These are phyloP conservation scores for Solenopsis fugax DNA, from an alignment of 1,140 invertebrate species.

Conservation along the genomic window DNA sequence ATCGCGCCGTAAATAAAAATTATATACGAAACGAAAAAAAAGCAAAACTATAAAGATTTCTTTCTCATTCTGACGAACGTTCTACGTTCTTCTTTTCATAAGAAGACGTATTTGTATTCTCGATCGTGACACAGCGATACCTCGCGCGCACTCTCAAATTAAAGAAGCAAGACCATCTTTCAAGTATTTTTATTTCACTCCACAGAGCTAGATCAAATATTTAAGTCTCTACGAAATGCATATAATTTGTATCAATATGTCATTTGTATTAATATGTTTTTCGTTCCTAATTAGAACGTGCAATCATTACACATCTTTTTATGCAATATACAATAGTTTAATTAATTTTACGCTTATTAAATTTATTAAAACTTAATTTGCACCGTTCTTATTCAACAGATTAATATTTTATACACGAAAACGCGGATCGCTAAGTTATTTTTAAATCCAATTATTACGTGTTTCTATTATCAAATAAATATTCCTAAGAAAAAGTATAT, in stretches of 20 bases:
- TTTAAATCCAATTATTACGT: neutral
- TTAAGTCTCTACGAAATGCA: neutral
- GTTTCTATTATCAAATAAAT: too few species aligned
- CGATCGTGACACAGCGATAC: conserved; percentile 45
- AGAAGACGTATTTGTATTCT: conserved; percentile 63
- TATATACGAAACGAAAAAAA: conserved; percentile 67
- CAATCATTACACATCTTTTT: neutral
- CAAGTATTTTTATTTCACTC: conserved; percentile 12
- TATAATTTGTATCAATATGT: neutral
- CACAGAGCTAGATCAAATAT: conserved; percentile 3
- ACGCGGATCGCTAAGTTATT: neutral
- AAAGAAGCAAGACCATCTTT: conserved; percentile 1
- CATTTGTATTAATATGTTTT: neutral
- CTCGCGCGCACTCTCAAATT: conserved; percentile 44
- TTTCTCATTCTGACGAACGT: conserved; percentile 58
- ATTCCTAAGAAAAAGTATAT: too few species aligned
- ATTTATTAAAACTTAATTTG: neutral
- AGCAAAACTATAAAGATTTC: conserved; percentile 68
- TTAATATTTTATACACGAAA: neutral
- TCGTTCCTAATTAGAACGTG: neutral
- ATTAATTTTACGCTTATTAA: neutral
- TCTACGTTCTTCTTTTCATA: conserved; percentile 6
- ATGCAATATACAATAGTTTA: neutral
- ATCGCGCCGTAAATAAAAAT: conserved; percentile 67
- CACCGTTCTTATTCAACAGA: neutral